Base-by-base conservation (phyloP, 2,113 vertebrate genomes). In the Antennarius striatus region DNA sequence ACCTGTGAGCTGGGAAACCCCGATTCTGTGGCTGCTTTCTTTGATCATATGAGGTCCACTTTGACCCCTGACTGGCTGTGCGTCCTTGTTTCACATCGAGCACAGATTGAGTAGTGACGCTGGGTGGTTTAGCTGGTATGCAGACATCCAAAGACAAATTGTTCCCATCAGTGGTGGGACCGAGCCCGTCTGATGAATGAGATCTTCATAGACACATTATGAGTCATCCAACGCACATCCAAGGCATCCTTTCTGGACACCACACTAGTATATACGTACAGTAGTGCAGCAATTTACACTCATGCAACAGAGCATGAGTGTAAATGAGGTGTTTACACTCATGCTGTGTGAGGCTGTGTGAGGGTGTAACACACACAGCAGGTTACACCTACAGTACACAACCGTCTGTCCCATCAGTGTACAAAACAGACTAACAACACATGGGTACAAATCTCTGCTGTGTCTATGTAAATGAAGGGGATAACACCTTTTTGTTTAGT, bases 41-140 rank as follows among this genome's bases (percentile, higher is more conserved):
- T 82, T 83, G 75, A 84, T 83, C 52, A n/a, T 46, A 61, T 52
- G 62, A 12, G 71, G 71, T 63, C 62, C 17, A 63, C 54, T 11
- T 59, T 64, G 66, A 73, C 68, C 80, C 49, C 74, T 3, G 47
- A 53, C 12, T 30, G 50, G 12, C 45, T 61, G 9, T 39, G 28
- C 52, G 22, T 77, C 32, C n/a, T 52, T 51, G 66, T 76, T 68
- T 79, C 59, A 61, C 29, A 54, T 78, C 53, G 46, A 63, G 55
- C 59, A 83, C 76, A 82, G 73, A 63, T 67, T 51, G 3, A 58
- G 13, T 55, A 54, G 49, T 82, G 75, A 75, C 74, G 70, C 63
- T 80, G 77, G 84, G 86, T 83, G 85, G 80, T 68, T 80, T 54
- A 39, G 62, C 62, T 80, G 80, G 75, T 75, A 89, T 86, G 83